Evolutionary conservation across 2,113 vertebrate species (phyloP).

Genomic region (Mesocricetus auratus): DNA sequence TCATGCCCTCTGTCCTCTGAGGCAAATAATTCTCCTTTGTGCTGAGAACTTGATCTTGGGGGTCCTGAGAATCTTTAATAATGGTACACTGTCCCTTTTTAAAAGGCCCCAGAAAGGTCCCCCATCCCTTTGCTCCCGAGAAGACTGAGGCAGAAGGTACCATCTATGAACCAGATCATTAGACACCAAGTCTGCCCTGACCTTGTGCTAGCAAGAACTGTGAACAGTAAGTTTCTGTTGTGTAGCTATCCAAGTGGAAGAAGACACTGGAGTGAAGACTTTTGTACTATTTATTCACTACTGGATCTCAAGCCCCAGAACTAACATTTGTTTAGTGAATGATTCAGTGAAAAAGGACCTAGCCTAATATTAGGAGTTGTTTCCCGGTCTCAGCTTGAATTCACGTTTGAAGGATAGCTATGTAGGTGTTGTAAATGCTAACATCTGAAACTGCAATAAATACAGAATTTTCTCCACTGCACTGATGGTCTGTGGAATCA

Average conservation of each 20-base stretch:
- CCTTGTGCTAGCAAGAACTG: background rate
- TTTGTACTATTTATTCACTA: background rate
- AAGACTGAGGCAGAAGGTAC: background rate
- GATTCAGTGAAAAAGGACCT: background rate
- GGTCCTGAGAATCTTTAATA: background rate
- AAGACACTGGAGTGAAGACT: background rate
- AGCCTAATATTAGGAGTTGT: background rate
- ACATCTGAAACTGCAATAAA: background rate
- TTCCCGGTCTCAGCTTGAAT: background rate
- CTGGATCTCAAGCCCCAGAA: background rate
- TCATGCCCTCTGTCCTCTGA: background rate
- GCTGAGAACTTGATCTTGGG: background rate
- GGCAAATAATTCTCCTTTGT: background rate
- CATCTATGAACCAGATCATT: background rate
- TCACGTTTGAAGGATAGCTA: background rate
- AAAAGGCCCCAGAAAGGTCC: too few relatives aligned
- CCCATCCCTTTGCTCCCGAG: too few relatives aligned
- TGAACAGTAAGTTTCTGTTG: background rate
- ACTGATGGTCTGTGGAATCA: background rate
- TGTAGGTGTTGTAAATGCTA: background rate
- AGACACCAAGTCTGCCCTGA: background rate
- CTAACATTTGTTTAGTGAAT: background rate
- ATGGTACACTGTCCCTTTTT: background rate
- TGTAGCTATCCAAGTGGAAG: background rate
- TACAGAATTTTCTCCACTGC: background rate